Base-by-base conservation (phyloP, 1,140 invertebrate species). In the Drosophila ohnishii region DNA sequence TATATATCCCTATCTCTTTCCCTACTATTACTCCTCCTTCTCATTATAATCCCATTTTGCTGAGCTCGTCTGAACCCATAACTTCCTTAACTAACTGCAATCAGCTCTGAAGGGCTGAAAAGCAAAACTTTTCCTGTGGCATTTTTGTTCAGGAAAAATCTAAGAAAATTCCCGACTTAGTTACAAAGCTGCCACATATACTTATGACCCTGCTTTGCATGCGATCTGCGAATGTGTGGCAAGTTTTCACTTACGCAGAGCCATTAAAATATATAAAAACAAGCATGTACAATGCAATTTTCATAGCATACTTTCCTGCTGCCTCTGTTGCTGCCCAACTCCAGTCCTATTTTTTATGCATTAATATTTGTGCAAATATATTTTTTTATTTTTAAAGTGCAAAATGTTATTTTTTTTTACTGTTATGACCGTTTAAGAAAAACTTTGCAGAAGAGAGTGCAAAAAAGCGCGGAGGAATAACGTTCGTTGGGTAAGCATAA, bases 341-440 rank as follows among this genome's bases (percentile, higher is more conserved):
- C 19, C 53, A 32, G 19, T 7, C 19, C 34, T 4, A 59, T 69
- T 67, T 76, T 76, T 69, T 76, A 45, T 77, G 66, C 73, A 81
- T 55, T 51, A 61, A 63, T 80, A 75, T 80, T 80, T 70, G 60
- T 59, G 62, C 45, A 75, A 55, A n/a, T 48, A 61, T 62, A 47
- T 51, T 32, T 50, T 42, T 61, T 37, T 50, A 63, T 63, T 35
- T 61, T 57, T 62, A 61, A 37, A 63, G 48, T 74, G 60, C 45
- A 78, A 65, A 85, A 74, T 80, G 61, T 59, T 75, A 73, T 63
- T 78, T 42, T 42, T 19, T 80, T 87, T 80, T 80, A 75, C 65
- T 88, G 79, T 83, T 88, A 87, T 87, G 83, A 83, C 67, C 83
- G 67, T 83, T 86, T 86, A 87, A 87, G 83, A 79, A 80, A 87